phyloP scores from a whole-genome alignment of 1,140 invertebrate species.

The Pantala flavescens region DNA sequence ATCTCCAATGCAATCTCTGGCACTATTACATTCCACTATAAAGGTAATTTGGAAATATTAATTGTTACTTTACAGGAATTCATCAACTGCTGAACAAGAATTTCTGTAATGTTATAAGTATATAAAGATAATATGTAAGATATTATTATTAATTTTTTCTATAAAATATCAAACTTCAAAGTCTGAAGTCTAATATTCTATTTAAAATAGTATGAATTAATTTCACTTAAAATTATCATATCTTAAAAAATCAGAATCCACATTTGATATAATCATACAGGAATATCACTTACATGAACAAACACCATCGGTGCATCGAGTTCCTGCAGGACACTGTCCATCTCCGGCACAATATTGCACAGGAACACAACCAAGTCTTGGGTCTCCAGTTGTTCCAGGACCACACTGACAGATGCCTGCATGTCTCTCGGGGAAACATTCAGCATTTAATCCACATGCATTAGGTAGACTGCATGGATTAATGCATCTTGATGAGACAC shows the following conservation, averaged over 20 bases:
- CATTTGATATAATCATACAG: too few relatives aligned
- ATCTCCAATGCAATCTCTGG: conserved; percentile 66
- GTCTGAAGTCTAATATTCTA: too few relatives aligned
- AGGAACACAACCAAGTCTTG: conserved; percentile 66
- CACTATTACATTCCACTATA: conserved; percentile 56
- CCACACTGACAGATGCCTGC: conserved; percentile 57
- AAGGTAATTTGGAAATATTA: conserved; percentile 21
- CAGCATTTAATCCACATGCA: conserved; percentile 68
- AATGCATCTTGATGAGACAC: conserved; percentile 65
- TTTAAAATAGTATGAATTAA: too few relatives aligned
- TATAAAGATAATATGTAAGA: too few relatives aligned
- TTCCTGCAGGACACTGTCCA: conserved; percentile 65
- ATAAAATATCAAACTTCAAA: too few relatives aligned
- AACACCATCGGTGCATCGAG: conserved; percentile 68
- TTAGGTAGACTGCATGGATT: conserved; percentile 69
- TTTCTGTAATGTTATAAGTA: too few relatives aligned
- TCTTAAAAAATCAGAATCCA: too few relatives aligned
- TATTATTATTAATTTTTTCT: too few relatives aligned
- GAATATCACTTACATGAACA: conserved; percentile 49
- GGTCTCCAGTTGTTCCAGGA: conserved; percentile 73
- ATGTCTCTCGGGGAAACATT: conserved; percentile 49
- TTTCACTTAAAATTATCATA: too few relatives aligned
- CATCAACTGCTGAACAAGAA: too few relatives aligned
- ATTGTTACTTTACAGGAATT: not conserved
- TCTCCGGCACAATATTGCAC: conserved; percentile 61